Percentiles rank a stretch among this genome's conserved stretches.
phyloP scores from a whole-genome alignment of 2,113 vertebrate species.

The Halichoeres trimaculatus region DNA sequence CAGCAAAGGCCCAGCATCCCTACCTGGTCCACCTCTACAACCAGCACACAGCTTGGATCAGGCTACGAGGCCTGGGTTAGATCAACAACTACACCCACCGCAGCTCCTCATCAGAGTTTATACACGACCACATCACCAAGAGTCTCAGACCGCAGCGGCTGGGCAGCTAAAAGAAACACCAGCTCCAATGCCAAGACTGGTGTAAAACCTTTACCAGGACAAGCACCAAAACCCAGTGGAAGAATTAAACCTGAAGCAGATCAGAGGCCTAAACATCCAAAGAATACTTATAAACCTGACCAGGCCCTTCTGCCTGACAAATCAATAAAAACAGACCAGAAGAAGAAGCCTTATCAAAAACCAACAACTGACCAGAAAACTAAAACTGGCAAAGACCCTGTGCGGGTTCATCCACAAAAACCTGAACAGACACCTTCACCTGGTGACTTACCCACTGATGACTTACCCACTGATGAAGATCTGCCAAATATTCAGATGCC shows the following conservation, averaged over 20 bases:
- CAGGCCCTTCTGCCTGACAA: constrained; percentile 18
- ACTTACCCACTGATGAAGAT: constrained; percentile 37
- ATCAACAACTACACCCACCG: constrained; percentile 31
- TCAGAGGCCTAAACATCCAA: constrained; percentile 35
- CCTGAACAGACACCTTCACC: constrained; percentile 13
- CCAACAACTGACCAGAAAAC: constrained; percentile 16
- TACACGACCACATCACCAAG: constrained; percentile 19
- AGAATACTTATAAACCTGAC: constrained; percentile 48
- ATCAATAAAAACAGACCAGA: constrained; percentile 49
- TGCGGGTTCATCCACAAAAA: constrained; percentile 28
- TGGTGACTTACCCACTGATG: constrained; percentile 28
- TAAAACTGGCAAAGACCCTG: constrained; percentile 33
- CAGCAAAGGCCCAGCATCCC: constrained; percentile 13
- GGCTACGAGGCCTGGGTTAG: constrained; percentile 9
- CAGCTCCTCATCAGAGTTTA: constrained; percentile 14
- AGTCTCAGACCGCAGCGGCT: background rate
- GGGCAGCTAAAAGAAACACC: constrained; percentile 43
- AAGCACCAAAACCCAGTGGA: constrained; percentile 12
- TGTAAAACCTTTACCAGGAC: constrained; percentile 19
- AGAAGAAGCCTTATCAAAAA: constrained; percentile 40
- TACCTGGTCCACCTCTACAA: background rate
- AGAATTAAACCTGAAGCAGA: constrained; percentile 45
- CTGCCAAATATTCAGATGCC: constrained; percentile 4
- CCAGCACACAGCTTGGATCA: background rate
- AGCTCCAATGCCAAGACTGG: constrained; percentile 32